phyloP scores from a whole-genome alignment of 2,113 vertebrate species.

The Amia ocellicauda region DNA sequence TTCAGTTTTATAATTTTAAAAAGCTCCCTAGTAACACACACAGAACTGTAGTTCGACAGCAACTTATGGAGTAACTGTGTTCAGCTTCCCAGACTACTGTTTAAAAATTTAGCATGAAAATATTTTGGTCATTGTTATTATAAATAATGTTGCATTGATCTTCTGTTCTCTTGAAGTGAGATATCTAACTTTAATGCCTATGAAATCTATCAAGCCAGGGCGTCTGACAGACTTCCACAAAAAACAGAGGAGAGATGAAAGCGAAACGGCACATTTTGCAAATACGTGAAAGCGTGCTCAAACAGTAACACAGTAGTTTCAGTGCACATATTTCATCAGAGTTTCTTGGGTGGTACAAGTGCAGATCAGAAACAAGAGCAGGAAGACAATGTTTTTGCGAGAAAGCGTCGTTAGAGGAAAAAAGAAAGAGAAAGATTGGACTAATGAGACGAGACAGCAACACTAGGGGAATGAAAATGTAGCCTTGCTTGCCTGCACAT shows the following conservation, averaged over 20 bases:
- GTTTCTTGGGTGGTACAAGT: constrained; percentile 9
- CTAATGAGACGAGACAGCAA: no score
- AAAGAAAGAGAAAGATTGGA: no score
- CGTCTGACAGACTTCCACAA: constrained; percentile 25
- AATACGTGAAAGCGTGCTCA: constrained; percentile 21
- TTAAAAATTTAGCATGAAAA: constrained; percentile 27
- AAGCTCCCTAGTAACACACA: constrained; percentile 25
- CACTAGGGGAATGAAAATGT: no score
- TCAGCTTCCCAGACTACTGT: constrained; percentile 20
- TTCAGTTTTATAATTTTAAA: constrained; percentile 26
- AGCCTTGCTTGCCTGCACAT: no score
- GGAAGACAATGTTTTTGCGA: background rate
- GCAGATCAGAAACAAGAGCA: constrained; percentile 1
- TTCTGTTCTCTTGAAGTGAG: constrained; percentile 25
- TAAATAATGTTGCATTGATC: constrained; percentile 42
- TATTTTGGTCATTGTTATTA: constrained; percentile 28
- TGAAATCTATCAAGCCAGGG: constrained; percentile 16
- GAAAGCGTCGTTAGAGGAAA: no score
- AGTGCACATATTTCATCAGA: background rate
- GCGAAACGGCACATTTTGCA: constrained; percentile 14
- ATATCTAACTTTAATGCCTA: constrained; percentile 29
- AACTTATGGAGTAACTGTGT: constrained; percentile 8
- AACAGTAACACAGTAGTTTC: constrained; percentile 21
- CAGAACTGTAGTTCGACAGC: constrained; percentile 10
- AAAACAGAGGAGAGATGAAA: constrained; percentile 34